These are phyloP conservation scores for Naja naja DNA, from an alignment of 2,113 vertebrate genomes.

Conservation along the genomic window DNA sequence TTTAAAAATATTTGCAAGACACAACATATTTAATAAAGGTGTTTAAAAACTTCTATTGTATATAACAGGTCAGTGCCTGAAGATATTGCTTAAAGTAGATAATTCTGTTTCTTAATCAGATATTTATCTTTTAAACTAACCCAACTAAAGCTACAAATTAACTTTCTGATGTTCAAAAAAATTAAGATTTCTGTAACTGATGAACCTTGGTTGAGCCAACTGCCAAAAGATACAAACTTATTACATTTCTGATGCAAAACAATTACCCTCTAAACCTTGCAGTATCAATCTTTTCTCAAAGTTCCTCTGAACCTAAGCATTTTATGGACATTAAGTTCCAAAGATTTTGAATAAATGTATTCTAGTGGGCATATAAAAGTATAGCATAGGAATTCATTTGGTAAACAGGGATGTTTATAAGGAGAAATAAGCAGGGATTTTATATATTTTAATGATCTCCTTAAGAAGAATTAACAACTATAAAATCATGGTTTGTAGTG, in stretches of 20 bases:
- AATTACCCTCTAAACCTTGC: slow-evolving; percentile 55
- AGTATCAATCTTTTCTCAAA: slow-evolving; percentile 43
- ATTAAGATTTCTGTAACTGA: slow-evolving; percentile 69
- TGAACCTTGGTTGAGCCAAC: slow-evolving; percentile 49
- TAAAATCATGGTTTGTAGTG: slow-evolving; percentile 31
- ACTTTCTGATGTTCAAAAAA: slow-evolving; percentile 60
- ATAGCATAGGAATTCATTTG: not conserved
- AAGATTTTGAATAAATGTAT: slow-evolving; percentile 1
- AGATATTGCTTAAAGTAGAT: slow-evolving; percentile 60
- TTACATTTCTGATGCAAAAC: slow-evolving; percentile 54
- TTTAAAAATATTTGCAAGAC: not conserved
- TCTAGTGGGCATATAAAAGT: not conserved
- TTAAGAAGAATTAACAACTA: slow-evolving; percentile 36
- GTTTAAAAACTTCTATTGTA: slow-evolving; percentile 42
- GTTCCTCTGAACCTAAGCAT: slow-evolving; percentile 5
- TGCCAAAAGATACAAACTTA: slow-evolving; percentile 40
- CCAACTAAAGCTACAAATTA: slow-evolving; percentile 55
- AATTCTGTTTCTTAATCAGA: slow-evolving; percentile 64
- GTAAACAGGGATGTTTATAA: not conserved
- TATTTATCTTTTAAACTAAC: slow-evolving; percentile 67
- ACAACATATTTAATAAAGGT: slow-evolving; percentile 11
- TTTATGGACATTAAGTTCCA: slow-evolving; percentile 11
- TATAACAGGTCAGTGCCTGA: slow-evolving; percentile 40
- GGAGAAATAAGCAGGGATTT: slow-evolving; percentile 56
- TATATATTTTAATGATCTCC: slow-evolving; percentile 45